Conservation (phyloP, 2,113 vertebrate genomes). For the Rhinolophus ferrumequinum region DNA sequence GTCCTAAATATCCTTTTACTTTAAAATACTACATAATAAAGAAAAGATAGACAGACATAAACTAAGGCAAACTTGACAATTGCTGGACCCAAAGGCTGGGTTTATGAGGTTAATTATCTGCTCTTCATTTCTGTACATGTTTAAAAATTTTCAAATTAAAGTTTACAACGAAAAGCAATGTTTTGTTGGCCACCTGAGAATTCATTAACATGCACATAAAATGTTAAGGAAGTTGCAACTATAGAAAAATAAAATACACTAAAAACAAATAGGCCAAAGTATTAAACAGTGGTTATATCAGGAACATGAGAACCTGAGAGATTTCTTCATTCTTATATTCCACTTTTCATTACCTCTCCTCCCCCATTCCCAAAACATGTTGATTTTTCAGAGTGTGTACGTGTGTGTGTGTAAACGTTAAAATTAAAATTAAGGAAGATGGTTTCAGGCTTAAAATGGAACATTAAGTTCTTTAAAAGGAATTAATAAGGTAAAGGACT, state of each 20-base stretch:
- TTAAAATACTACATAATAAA: conserved; percentile 22
- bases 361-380: not conserved
- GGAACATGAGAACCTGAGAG: not conserved
- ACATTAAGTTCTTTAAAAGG: not conserved
- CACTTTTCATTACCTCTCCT: not conserved
- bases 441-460: not conserved
- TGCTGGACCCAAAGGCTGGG: not conserved
- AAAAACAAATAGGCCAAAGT: conserved; percentile 35
- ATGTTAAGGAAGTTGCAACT: conserved; percentile 18
- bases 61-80: not conserved
- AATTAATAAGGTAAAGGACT: conserved; percentile 20
- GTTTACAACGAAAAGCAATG: not conserved
- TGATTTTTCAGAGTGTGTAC: not conserved
- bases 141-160: conserved; percentile 45
- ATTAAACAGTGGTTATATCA: not conserved
- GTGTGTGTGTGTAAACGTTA: not conserved
- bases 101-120: not conserved
- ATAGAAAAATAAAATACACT: conserved; percentile 49
- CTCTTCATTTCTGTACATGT: not conserved
- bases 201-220: not conserved
- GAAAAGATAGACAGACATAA: conserved; percentile 12
- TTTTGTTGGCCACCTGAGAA: conserved; percentile 15
- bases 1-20: not conserved
- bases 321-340: not conserved
- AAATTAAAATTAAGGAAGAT: conserved; percentile 7